These are phyloP conservation scores for Trichacis sp. DNA, from an alignment of 2,888 invertebrate species.

Conservation along the genomic window DNA sequence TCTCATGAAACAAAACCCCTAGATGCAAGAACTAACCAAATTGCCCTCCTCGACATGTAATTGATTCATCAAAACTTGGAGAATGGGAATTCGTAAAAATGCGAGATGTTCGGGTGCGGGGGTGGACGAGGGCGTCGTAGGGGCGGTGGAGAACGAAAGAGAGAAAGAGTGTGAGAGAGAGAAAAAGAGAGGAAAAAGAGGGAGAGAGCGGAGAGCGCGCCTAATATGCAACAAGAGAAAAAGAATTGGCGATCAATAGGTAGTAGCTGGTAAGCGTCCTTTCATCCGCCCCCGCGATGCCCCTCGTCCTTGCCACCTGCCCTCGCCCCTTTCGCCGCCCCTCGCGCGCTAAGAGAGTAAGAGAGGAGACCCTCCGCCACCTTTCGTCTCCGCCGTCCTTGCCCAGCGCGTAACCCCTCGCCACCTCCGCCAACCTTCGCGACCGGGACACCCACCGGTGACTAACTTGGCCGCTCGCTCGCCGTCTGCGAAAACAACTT, in stretches of 20 bases:
- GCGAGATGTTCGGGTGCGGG: constrained; percentile 48
- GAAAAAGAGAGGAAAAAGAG: constrained; percentile 46
- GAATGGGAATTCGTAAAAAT: too few relatives aligned
- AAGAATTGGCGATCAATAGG: constrained; percentile 70
- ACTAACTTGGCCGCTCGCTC: constrained; percentile 43
- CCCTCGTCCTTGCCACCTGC: constrained; percentile 56
- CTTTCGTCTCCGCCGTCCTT: constrained; percentile 46
- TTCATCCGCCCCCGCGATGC: constrained; percentile 64
- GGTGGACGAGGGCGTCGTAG: constrained; percentile 45
- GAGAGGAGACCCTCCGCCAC: constrained; percentile 45
- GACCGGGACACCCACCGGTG: constrained; percentile 43
- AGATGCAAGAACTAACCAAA: background rate
- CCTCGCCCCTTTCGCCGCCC: constrained; percentile 41
- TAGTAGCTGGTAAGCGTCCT: constrained; percentile 69
- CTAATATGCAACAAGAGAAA: constrained; percentile 70
- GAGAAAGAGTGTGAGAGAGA: too few relatives aligned
- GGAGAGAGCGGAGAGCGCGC: constrained; percentile 60
- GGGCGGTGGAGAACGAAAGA: constrained; percentile 36
- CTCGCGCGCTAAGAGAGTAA: constrained; percentile 39
- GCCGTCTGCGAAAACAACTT: constrained; percentile 48
- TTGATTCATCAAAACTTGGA: too few relatives aligned
- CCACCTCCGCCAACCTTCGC: constrained; percentile 49
- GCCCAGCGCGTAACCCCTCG: constrained; percentile 53
- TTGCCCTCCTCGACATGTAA: too few relatives aligned
- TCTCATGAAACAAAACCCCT: background rate